Evolutionary conservation across 2,797 vertebrate species (phyloP).

Genomic region (Coluber constrictor): DNA sequence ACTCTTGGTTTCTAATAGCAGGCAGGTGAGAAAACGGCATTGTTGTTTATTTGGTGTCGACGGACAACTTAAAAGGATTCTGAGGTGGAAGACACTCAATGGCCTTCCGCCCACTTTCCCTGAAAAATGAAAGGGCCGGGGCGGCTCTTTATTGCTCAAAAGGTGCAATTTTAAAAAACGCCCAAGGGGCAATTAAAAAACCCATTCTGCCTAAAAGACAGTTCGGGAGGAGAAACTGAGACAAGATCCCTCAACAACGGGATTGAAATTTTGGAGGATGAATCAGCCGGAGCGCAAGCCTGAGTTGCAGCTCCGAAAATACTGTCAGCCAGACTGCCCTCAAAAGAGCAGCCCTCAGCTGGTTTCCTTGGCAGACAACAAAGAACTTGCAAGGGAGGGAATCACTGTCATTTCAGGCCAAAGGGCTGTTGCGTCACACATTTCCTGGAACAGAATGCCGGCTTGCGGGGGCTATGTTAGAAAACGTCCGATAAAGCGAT

Average conservation of each 20-base stretch:
- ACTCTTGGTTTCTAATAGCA: neutral
- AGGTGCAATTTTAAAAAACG: neutral
- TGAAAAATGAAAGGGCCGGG: neutral
- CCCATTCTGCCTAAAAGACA: neutral
- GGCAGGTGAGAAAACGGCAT: too few species aligned
- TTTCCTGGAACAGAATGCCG: constrained; percentile 27
- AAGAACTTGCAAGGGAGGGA: neutral
- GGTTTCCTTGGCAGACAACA: neutral
- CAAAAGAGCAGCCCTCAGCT: neutral
- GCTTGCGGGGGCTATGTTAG: neutral
- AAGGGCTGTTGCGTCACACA: constrained; percentile 46
- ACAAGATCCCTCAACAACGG: neutral
- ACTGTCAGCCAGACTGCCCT: too few species aligned
- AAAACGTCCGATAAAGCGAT: neutral
- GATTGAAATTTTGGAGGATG: neutral
- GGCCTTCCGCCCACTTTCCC: neutral
- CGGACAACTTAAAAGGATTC: neutral
- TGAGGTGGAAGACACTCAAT: neutral
- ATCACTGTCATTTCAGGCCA: neutral
- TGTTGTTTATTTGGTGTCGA: neutral
- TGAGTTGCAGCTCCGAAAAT: neutral
- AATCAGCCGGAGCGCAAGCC: neutral
- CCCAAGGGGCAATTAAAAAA: neutral
- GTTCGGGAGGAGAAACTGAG: neutral
- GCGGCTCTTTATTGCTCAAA: neutral